These are phyloP conservation scores for Pogonognathellus flavescens DNA, from an alignment of 1,140 invertebrate genomes.

Conservation along the genomic window DNA sequence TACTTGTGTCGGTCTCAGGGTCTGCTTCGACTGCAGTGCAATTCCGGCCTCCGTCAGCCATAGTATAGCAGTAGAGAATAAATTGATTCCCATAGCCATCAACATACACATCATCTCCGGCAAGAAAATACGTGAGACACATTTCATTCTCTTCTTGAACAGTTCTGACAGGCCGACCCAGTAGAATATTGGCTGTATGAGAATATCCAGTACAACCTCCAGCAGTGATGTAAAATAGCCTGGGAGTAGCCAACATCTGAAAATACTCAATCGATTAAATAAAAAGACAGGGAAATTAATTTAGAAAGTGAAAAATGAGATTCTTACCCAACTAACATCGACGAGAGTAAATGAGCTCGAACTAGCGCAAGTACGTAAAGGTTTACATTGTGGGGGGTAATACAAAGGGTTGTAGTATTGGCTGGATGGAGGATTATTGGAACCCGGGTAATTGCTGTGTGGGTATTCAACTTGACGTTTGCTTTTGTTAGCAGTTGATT, in stretches of 20 bases:
- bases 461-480: not conserved
- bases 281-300: not conserved
- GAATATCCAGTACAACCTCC: not conserved
- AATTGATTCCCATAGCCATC: not conserved
- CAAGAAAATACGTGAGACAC: not conserved
- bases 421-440: not conserved
- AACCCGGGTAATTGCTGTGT: not conserved
- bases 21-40: not conserved
- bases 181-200: not conserved
- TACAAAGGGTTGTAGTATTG: not conserved
- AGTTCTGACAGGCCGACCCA: not conserved
- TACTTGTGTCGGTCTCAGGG: not conserved
- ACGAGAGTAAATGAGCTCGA: not conserved
- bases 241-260: not conserved
- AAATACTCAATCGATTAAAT: not conserved
- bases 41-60: not conserved
- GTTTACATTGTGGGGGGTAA: not conserved
- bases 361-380: not conserved
- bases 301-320: not conserved
- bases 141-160: not conserved
- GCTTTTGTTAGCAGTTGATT: not conserved
- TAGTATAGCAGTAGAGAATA: not conserved
- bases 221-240: not conserved
- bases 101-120: not conserved
- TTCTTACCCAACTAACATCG: not conserved